Base-by-base conservation (phyloP, 2,888 invertebrate genomes). In the Cephonodes hylas region DNA sequence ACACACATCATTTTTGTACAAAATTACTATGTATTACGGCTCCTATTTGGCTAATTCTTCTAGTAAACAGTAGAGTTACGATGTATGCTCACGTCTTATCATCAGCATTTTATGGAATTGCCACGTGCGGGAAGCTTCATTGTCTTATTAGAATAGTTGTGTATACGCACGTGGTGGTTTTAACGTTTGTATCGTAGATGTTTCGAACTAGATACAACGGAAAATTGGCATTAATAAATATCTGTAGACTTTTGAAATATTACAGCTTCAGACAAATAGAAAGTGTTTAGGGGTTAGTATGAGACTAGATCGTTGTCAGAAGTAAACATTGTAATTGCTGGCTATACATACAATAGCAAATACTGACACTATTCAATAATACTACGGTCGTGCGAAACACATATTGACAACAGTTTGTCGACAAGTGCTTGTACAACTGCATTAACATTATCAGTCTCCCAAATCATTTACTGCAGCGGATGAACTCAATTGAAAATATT, bases 1-100 rank as follows among this genome's bases (percentile, higher is more conserved):
- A 85, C 81, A 91, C 86, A 90, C 88, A 83, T 80, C 74, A 83
- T 84, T 89, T 85, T 90, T 91, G 89, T 91, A 91, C 84, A 89
- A 88, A 90, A 79, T 82, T 83, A 80, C 76, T 73, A 78, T 76
- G 80, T 84, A 78, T 79, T 77, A 83, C 79, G 75, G 79, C 84
- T 86, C 80, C 77, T 81, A 79, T 80, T 84, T 77, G 79, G 77
- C 83, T 83, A 73, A 79, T 83, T 75, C 72, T 75, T 72, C 65
- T 60, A 18, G 23, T 23, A 38, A 60, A 13, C 53, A 31, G 59
- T 59, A 46, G 31, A 34, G n/a, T 53, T 15, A 18, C 48, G 53
- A 53, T 53, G 27, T 53, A 18, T 53, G 53, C 53, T 53, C 48
- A 53, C 15, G 7, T 31, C 0, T 18, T 1, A 25, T 23, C 53